A percentile compares a stretch with the other conserved stretches of the same genome.
These are phyloP conservation scores for Babyrousa celebensis DNA, from an alignment of 2,797 vertebrate species.

Conservation along the genomic window DNA sequence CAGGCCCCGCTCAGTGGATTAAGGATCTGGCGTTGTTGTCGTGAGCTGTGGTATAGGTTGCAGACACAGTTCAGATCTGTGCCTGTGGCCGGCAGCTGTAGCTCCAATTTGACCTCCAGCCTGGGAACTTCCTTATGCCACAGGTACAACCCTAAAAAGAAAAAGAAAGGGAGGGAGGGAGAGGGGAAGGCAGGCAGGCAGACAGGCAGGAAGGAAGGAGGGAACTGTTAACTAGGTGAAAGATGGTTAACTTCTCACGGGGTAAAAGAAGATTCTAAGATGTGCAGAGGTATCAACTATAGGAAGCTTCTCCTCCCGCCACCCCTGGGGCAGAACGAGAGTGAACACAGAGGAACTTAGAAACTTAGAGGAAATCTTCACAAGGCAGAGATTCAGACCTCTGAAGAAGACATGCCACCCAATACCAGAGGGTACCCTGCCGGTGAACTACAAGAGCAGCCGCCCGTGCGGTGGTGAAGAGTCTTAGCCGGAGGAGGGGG, in stretches of 20 bases:
- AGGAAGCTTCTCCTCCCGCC: neutral
- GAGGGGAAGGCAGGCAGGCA: too few species aligned
- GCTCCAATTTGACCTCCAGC: too few species aligned
- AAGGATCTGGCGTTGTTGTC: too few species aligned
- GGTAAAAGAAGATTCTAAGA: conserved; percentile 3
- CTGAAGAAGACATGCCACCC: neutral
- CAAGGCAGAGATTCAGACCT: conserved; percentile 8
- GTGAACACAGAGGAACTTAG: neutral
- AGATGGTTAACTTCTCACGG: conserved; percentile 14
- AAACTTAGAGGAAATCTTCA: neutral
- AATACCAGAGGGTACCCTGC: neutral
- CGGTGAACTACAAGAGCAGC: neutral
- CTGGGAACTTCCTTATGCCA: too few species aligned
- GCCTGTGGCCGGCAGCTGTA: too few species aligned
- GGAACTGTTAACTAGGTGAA: conserved; percentile 16
- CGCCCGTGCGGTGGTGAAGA: neutral
- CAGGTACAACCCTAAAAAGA: too few species aligned
- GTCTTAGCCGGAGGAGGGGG: neutral
- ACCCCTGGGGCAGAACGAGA: neutral
- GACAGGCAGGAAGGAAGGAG: too few species aligned
- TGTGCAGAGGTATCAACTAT: neutral
- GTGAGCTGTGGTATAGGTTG: too few species aligned
- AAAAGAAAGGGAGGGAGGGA: too few species aligned
- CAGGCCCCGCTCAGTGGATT: too few species aligned
- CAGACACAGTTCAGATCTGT: too few species aligned